Conservation (phyloP, 1,140 invertebrate species). For the Pemphigus obesinymphae region DNA sequence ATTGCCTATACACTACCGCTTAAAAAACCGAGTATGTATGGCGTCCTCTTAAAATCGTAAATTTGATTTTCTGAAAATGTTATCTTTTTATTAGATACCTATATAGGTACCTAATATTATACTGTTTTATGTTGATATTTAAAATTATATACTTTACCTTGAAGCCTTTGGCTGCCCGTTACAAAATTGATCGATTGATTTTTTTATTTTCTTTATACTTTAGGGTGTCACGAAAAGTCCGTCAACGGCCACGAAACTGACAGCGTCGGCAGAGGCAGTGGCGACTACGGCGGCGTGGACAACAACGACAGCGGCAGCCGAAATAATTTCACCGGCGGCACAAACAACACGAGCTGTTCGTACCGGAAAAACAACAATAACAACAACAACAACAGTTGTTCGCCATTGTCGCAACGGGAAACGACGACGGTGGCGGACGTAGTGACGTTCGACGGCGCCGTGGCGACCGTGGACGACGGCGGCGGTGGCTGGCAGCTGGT, state of each 20-base stretch:
- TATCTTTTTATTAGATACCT: no score
- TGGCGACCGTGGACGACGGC: neutral
- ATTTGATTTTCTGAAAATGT: no score
- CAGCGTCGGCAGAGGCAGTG: neutral
- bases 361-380: neutral
- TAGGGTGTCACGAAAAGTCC: slow-evolving; percentile 22
- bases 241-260: neutral
- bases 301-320: no score
- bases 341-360: neutral
- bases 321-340: no score
- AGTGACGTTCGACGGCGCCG: neutral
- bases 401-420: neutral
- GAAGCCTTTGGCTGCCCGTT: no score
- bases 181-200: neutral
- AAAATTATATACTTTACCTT: no score
- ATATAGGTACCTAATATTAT: no score
- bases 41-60: no score
- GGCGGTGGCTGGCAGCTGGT: neutral
- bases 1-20: no score
- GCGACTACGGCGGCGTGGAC: neutral
- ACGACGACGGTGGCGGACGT: neutral
- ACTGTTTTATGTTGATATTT: no score
- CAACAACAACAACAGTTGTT: neutral
- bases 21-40: no score
- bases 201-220: neutral